phyloP scores from a whole-genome alignment of 2,113 vertebrate genomes.

The Cricetomys ansorgei region DNA sequence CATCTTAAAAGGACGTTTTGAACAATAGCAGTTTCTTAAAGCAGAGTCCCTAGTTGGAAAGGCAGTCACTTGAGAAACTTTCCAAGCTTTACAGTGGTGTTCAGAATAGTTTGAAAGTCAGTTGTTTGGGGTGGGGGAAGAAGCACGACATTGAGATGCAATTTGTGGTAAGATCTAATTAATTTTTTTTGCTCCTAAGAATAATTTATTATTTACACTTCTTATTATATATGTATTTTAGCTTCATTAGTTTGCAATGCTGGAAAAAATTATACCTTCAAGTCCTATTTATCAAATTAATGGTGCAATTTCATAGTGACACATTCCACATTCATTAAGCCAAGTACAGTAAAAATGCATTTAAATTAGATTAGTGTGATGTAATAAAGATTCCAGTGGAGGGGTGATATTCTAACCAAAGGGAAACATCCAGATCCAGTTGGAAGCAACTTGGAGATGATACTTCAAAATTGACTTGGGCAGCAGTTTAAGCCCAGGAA shows the following conservation, averaged over 20 bases:
- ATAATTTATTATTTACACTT: slow-evolving; percentile 95
- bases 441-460: slow-evolving; percentile 86
- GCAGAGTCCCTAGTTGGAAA: slow-evolving; percentile 71
- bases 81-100: slow-evolving; percentile 78
- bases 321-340: slow-evolving; percentile 93
- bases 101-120: slow-evolving; percentile 90
- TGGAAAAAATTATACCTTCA: slow-evolving; percentile 94
- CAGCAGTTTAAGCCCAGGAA: slow-evolving; percentile 76
- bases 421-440: slow-evolving; percentile 83
- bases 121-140: slow-evolving; percentile 78
- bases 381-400: slow-evolving; percentile 88
- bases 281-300: slow-evolving; percentile 95
- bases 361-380: slow-evolving; percentile 94
- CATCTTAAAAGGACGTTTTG: slow-evolving; percentile 71
- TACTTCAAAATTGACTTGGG: slow-evolving; percentile 86
- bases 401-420: slow-evolving; percentile 85
- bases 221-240: slow-evolving; percentile 95
- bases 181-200: slow-evolving; percentile 92
- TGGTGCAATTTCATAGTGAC: slow-evolving; percentile 93
- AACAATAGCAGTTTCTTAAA: slow-evolving; percentile 76
- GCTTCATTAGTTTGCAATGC: slow-evolving; percentile 93
- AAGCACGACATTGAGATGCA: slow-evolving; percentile 90
- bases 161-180: slow-evolving; percentile 92
- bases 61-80: slow-evolving; percentile 84
- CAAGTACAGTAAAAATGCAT: slow-evolving; percentile 92